Evolutionary conservation across 2,888 invertebrate genomes (phyloP).

Genomic region (Dexiosoma caninum): DNA sequence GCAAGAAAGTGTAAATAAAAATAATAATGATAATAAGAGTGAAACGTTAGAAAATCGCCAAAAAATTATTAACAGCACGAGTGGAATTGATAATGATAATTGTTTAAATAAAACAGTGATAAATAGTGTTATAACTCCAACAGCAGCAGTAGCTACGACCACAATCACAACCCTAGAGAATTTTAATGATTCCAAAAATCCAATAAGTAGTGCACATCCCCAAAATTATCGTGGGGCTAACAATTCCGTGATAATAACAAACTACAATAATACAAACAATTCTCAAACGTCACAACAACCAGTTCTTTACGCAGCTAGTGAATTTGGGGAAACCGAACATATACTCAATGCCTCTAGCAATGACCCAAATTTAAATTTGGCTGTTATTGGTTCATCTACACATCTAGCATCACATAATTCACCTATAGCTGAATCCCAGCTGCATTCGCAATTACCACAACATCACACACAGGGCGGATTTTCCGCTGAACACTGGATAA

Average conservation of each 20-base stretch:
- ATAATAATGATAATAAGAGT: conserved; percentile 51
- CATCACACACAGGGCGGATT: conserved; percentile 31
- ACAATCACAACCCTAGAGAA: conserved; percentile 48
- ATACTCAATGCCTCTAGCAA: conserved; percentile 66
- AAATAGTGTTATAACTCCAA: conserved; percentile 60
- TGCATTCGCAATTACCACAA: conserved; percentile 30
- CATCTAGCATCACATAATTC: conserved; percentile 39
- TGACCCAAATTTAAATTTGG: conserved; percentile 69
- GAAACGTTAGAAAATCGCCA: conserved; percentile 50
- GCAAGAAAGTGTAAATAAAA: conserved; percentile 48
- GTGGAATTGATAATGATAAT: conserved; percentile 60
- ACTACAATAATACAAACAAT: conserved; percentile 68
- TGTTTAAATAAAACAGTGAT: conserved; percentile 53
- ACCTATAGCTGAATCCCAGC: background rate
- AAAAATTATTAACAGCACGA: conserved; percentile 42
- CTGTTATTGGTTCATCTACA: conserved; percentile 52
- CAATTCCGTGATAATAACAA: conserved; percentile 76
- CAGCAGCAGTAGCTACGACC: conserved; percentile 29
- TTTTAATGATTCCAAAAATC: conserved; percentile 51
- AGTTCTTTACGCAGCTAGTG: conserved; percentile 26
- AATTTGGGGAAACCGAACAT: conserved; percentile 58
- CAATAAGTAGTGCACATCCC: conserved; percentile 63
- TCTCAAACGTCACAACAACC: conserved; percentile 39
- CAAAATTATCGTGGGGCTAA: conserved; percentile 75
- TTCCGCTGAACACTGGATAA: conserved; percentile 62